Conservation (phyloP, 2,888 invertebrate species). For the Eutolmus rufibarbis region DNA sequence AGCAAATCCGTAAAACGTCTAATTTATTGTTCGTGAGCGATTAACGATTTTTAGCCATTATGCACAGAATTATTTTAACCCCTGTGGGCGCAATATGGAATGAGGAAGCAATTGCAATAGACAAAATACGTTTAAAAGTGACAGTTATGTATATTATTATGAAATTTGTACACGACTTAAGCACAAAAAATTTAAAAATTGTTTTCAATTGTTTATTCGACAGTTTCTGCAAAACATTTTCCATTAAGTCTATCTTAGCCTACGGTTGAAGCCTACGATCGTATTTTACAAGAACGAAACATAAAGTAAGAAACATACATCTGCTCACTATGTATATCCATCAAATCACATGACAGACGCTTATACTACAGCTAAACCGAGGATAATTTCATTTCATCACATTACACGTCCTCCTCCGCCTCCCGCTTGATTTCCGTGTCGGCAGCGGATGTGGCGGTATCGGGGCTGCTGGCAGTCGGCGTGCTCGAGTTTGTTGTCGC, state of each 20-base stretch:
- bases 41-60: too few relatives aligned
- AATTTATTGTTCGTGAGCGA: too few relatives aligned
- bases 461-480: background rate
- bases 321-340: slow-evolving; percentile 25
- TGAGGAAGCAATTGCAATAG: background rate
- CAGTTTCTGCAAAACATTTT: slow-evolving; percentile 35
- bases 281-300: slow-evolving; percentile 38
- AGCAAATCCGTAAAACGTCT: too few relatives aligned
- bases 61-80: too few relatives aligned
- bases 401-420: slow-evolving; percentile 29
- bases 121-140: slow-evolving; percentile 33
- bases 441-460: background rate
- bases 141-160: slow-evolving; percentile 38
- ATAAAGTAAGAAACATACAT: slow-evolving; percentile 29
- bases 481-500: background rate
- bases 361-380: slow-evolving; percentile 23
- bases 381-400: slow-evolving; percentile 41
- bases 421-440: slow-evolving; percentile 27
- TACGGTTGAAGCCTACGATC: slow-evolving; percentile 29
- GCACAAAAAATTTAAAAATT: slow-evolving; percentile 37
- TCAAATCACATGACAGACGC: slow-evolving; percentile 36
- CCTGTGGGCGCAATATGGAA: background rate
- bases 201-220: slow-evolving; percentile 38
- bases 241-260: slow-evolving; percentile 29
- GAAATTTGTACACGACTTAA: slow-evolving; percentile 40